Evolutionary conservation across 2,888 invertebrate species (phyloP), one percentile per base, ranked within the genome.

Genomic region (Yponomeuta sedellus): DNA sequence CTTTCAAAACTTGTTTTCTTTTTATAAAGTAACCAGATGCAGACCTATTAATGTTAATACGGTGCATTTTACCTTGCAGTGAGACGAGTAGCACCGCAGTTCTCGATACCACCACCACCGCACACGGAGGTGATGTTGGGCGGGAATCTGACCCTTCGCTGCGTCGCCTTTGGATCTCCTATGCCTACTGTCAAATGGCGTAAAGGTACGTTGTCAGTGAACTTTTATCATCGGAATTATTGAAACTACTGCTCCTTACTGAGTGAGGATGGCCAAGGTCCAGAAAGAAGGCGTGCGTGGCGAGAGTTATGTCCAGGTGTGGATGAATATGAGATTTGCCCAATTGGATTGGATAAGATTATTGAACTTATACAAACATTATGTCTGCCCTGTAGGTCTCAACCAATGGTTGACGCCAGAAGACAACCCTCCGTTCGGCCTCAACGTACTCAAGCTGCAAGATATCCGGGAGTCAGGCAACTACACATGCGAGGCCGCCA

Each of bases 161-260:
- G 99, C 85, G 98, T 98, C 66, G 99, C 99, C 11, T 97, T 97
- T 40, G 99, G 99, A 22, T 97, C 99, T 0, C 99, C 99, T 8
- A 98, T 99, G 98, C 99, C 99, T 1, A 95, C 94, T 75, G 98
- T 99, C 66, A 98, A 97, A 86, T 97, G 97, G 97, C 94, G 96
- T 73, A 96, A 96, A 90, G 97, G 94, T 93, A 75, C 56, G 57
- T 39, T 62, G n/a, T 52, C 16, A 52, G 44, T 16, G 16, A 12
- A 2, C 16, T 52, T 3, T 52, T 16, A 16, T 52, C 44, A 12
- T 12, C 2, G 44, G 10, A 44, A 44, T 25, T 25, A 25, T 25
- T 25, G 25, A 25, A 25, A 25, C 25, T 25, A 5, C 5, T 25
- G 25, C 25, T 25, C 3, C 25, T 25, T 25, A 4, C 25, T 25